Percentiles rank a stretch among this genome's conserved stretches.
Conservation (phyloP, 2,888 invertebrate genomes). For the Stenoptilia bipunctidactyla region DNA sequence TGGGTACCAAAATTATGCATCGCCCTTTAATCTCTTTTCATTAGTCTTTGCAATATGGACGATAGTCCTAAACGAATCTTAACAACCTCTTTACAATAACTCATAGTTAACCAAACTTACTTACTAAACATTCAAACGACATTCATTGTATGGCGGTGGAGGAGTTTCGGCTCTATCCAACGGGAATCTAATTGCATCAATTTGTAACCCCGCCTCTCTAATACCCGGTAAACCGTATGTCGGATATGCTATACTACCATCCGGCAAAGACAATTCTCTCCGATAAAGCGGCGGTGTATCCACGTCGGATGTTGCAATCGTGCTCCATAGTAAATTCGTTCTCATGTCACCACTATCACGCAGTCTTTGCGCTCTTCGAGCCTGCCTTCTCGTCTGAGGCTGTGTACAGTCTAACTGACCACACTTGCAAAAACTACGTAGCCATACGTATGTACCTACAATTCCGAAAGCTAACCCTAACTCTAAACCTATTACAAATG, state of each 20-base stretch:
- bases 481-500: constrained; percentile 53
- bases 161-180: constrained; percentile 46
- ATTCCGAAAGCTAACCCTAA: constrained; percentile 54
- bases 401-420: constrained; percentile 28
- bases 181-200: constrained; percentile 39
- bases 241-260: constrained; percentile 25
- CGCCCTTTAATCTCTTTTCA: no score
- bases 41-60: no score
- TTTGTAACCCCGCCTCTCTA: constrained; percentile 30
- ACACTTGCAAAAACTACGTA: constrained; percentile 42
- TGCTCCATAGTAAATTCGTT: constrained; percentile 48
- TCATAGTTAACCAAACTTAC: no score
- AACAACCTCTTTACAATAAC: no score
- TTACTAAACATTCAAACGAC: constrained; percentile 33
- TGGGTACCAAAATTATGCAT: no score
- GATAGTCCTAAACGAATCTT: no score
- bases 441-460: constrained; percentile 54
- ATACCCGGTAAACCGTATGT: constrained; percentile 33
- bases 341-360: constrained; percentile 42
- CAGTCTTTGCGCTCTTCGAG: constrained; percentile 26
- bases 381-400: constrained; percentile 28
- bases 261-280: constrained; percentile 40
- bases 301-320: constrained; percentile 37
- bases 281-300: constrained; percentile 53
- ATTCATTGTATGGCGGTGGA: constrained; percentile 58